Evolutionary conservation across 2,113 vertebrate species (phyloP), one percentile per base, ranked within the genome.

Genomic region (Oreochromis niloticus): DNA sequence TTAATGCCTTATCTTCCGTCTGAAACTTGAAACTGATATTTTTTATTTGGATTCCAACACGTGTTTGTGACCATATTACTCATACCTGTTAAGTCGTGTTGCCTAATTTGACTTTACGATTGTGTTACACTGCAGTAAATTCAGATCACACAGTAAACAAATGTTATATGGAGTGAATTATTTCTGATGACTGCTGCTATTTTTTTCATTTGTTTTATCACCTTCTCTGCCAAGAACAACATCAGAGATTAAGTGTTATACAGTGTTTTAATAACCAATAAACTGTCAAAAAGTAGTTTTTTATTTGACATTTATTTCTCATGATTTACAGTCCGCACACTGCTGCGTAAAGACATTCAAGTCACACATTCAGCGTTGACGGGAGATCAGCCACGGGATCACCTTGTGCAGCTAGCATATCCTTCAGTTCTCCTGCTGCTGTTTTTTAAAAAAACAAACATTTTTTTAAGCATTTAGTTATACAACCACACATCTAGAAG

Each of bases 341-440:
- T 43, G 32, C 22, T 14, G 68, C 7, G 9, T 56, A 19, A 9
- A 61, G n/a, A 41, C 39, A 8, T 79, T 41, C 39, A 8, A 52
- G 46, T 78, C 73, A 78, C 46, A 52, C 7, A 9, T 11, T 89
- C 10, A 90, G 24, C 86, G 56, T 27, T 87, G 61, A 17, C n/a
- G 50, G 19, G 82, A 7, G 41, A 34, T 91, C 82, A 82, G 73
- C 81, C 24, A 12, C 22, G 9, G 50, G 59, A 43, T 91, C 73
- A 32, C 84, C 88, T 85, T 82, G 71, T 17, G 78, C 91, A 80
- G 92, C 50, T 41, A 93, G 81, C 48, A 88, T 9, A 9, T 94
- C 95, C 85, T 95, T 96, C 22, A 96, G 87, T 63, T 95, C 94
- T 30, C 90, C 94, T 75, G 96, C 71, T 11, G 90, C 96, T 97